phyloP scores from a whole-genome alignment of 2,888 invertebrate species.

The Vesta saturnalis region DNA sequence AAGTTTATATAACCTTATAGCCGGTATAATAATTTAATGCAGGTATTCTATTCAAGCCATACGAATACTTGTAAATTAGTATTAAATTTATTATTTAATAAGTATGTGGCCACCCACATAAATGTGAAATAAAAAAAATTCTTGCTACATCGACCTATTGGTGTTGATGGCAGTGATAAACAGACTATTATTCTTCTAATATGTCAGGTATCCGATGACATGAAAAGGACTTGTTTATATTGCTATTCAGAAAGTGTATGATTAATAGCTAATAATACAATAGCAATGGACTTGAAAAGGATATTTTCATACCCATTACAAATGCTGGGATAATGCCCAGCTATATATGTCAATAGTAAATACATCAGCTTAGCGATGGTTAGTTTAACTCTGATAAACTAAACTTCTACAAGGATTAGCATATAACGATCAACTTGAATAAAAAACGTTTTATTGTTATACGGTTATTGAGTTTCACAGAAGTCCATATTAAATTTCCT shows the following conservation, averaged over 20 bases:
- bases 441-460: background rate
- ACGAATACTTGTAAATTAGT: slow-evolving; percentile 14
- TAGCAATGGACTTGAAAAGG: slow-evolving; percentile 49
- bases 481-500: background rate
- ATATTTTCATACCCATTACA: slow-evolving; percentile 53
- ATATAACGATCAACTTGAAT: background rate
- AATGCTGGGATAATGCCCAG: slow-evolving; percentile 54
- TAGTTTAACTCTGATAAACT: slow-evolving; percentile 41
- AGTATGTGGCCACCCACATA: slow-evolving; percentile 54
- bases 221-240: slow-evolving; percentile 66
- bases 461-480: background rate
- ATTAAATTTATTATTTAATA: slow-evolving; percentile 15
- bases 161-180: slow-evolving; percentile 65
- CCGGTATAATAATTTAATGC: slow-evolving; percentile 1
- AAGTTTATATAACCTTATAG: background rate
- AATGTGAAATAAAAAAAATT: slow-evolving; percentile 43
- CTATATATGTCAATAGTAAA: slow-evolving; percentile 40
- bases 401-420: background rate
- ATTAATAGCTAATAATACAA: slow-evolving; percentile 61
- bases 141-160: slow-evolving; percentile 55
- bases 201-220: slow-evolving; percentile 65
- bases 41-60: slow-evolving; percentile 6
- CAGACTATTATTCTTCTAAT: slow-evolving; percentile 61
- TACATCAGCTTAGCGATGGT: slow-evolving; percentile 37
- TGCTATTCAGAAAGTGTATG: slow-evolving; percentile 60